Conservation (phyloP, 2,797 vertebrate genomes). For the Decapterus maruadsi region DNA sequence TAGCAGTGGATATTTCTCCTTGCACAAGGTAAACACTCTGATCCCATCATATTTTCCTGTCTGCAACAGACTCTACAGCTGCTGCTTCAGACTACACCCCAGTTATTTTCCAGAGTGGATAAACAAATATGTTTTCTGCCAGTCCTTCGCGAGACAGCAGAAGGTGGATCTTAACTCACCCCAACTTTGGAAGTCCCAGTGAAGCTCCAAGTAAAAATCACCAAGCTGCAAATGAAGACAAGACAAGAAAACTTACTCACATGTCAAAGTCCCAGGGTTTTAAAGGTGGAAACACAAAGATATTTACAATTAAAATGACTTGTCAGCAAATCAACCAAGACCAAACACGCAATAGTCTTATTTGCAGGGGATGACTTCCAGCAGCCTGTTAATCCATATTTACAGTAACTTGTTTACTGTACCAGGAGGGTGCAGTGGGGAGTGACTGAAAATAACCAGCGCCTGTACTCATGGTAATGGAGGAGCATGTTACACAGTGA, state of each 20-base stretch:
- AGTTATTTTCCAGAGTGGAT: slow-evolving; percentile 4
- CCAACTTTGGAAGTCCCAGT: slow-evolving; percentile 99
- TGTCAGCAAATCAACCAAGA: background rate
- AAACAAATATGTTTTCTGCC: background rate
- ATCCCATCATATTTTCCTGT: slow-evolving; percentile 7
- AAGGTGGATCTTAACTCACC: slow-evolving; percentile 87
- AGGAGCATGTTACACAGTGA: background rate
- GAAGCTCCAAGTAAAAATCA: slow-evolving; percentile 99
- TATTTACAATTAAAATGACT: background rate
- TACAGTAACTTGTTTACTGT: background rate
- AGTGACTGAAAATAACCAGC: background rate
- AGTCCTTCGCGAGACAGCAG: background rate
- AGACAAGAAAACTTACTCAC: slow-evolving; percentile 16
- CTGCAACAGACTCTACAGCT: background rate
- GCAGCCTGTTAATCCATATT: background rate
- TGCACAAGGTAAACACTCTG: slow-evolving; percentile 10
- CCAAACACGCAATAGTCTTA: background rate
- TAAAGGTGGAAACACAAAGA: background rate
- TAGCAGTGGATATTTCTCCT: background rate
- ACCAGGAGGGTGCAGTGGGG: background rate
- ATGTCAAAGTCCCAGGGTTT: background rate
- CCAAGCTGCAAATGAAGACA: slow-evolving; percentile 89
- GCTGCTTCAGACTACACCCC: background rate
- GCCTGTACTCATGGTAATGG: background rate
- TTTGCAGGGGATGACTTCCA: background rate